These are phyloP conservation scores for Anhinga rufa DNA, from an alignment of 2,113 vertebrate genomes.

Conservation along the genomic window DNA sequence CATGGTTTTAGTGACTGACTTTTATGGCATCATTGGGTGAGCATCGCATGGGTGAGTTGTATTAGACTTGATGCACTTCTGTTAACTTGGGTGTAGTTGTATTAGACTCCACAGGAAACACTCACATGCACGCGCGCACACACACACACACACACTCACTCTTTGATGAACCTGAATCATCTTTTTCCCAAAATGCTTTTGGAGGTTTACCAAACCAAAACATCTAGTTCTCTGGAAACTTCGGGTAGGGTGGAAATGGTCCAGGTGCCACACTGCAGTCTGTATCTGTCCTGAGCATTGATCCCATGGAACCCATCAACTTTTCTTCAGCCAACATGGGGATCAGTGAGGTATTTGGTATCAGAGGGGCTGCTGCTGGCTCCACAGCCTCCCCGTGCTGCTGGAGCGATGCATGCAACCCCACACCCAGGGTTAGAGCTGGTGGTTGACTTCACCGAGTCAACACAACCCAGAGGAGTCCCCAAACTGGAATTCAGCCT, in stretches of 20 bases:
- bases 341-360: not conserved
- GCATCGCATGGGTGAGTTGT: not conserved
- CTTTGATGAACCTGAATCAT: not conserved
- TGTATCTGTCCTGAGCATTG: not conserved
- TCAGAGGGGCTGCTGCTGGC: not conserved
- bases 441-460: not conserved
- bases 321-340: not conserved
- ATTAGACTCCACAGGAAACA: not conserved
- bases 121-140: no score
- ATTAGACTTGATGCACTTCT: not conserved
- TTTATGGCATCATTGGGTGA: not conserved
- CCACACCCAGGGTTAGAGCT: not conserved
- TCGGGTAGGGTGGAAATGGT: not conserved
- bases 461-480: not conserved
- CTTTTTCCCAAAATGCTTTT: not conserved
- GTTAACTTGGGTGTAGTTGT: not conserved
- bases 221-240: not conserved
- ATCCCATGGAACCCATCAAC: not conserved
- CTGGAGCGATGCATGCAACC: fast-evolving
- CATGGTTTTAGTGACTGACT: not conserved
- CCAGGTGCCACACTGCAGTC: not conserved
- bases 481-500: not conserved
- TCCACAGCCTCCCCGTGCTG: not conserved
- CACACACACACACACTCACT: not conserved
- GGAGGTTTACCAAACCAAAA: not conserved